Evolutionary conservation across 2,888 invertebrate genomes (phyloP).

Genomic region (Scelioninae gen. 2): DNA sequence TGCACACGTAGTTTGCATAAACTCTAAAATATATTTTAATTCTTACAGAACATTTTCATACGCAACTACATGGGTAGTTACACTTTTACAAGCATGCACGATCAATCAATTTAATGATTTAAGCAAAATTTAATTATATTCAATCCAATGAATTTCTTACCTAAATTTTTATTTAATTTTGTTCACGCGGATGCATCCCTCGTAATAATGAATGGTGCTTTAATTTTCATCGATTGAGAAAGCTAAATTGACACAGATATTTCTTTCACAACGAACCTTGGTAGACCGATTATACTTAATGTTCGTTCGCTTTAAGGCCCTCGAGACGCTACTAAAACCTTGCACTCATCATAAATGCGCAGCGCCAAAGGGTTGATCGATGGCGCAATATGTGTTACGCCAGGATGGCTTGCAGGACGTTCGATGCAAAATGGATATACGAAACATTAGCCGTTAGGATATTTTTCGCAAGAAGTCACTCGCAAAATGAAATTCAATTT

Average conservation of each 20-base stretch:
- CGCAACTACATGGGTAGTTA: background rate
- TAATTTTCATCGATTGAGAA: background rate
- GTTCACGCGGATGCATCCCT: background rate
- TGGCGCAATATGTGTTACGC: slow-evolving; percentile 52
- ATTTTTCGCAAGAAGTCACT: slow-evolving; percentile 52
- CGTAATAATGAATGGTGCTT: background rate
- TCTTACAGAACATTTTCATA: slow-evolving; percentile 18
- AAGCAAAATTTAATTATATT: background rate
- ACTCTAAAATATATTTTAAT: slow-evolving; percentile 29
- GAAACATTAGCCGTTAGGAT: slow-evolving; percentile 48
- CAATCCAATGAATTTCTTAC: background rate
- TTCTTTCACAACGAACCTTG: slow-evolving; percentile 18
- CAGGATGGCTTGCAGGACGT: slow-evolving; percentile 43
- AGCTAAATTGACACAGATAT: slow-evolving; percentile 16
- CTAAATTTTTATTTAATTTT: slow-evolving; percentile 7
- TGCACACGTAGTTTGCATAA: slow-evolving; percentile 30
- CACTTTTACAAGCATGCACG: background rate
- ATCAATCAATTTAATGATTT: background rate
- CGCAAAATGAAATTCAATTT: slow-evolving; percentile 49
- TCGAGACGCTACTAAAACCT: slow-evolving; percentile 36
- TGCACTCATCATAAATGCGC: slow-evolving; percentile 49
- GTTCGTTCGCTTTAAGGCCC: slow-evolving; percentile 46
- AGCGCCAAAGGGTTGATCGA: slow-evolving; percentile 56
- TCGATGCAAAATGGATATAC: slow-evolving; percentile 53
- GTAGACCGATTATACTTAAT: slow-evolving; percentile 41